phyloP scores from a whole-genome alignment of 2,113 vertebrate genomes.

The Theristicus caerulescens region DNA sequence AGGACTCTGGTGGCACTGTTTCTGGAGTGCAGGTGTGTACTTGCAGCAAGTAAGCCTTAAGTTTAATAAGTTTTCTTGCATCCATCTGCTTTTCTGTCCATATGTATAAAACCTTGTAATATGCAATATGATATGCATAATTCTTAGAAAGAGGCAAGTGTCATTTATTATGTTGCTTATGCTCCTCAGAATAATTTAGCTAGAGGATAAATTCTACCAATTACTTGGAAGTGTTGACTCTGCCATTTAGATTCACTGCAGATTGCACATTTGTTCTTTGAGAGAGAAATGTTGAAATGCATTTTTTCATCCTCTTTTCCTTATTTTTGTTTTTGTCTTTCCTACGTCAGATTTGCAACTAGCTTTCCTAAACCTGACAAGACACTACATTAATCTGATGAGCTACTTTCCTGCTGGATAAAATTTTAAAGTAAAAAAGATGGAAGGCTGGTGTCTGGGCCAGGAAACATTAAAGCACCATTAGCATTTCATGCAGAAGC shows the following conservation, averaged over 20 bases:
- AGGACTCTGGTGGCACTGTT: background rate
- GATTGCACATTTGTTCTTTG: background rate
- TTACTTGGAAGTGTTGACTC: background rate
- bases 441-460: background rate
- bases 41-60: background rate
- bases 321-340: conserved; percentile 17
- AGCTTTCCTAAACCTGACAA: conserved; percentile 1
- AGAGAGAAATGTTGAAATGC: conserved; percentile 13
- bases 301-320: background rate
- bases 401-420: conserved; percentile 13
- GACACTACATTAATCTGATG: background rate
- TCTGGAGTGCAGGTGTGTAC: conserved; percentile 20
- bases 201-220: background rate
- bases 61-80: background rate
- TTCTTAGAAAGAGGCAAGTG: background rate
- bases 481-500: background rate
- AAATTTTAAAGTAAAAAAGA: conserved; percentile 29
- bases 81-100: background rate
- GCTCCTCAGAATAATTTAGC: background rate
- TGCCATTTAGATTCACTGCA: conserved; percentile 17
- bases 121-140: background rate
- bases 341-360: background rate
- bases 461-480: background rate
- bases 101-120: background rate
- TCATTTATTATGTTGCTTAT: background rate